Percentiles rank a stretch among this genome's conserved stretches.
These are phyloP conservation scores for Beris morrisii DNA, from an alignment of 2,888 invertebrate genomes.

Conservation along the genomic window DNA sequence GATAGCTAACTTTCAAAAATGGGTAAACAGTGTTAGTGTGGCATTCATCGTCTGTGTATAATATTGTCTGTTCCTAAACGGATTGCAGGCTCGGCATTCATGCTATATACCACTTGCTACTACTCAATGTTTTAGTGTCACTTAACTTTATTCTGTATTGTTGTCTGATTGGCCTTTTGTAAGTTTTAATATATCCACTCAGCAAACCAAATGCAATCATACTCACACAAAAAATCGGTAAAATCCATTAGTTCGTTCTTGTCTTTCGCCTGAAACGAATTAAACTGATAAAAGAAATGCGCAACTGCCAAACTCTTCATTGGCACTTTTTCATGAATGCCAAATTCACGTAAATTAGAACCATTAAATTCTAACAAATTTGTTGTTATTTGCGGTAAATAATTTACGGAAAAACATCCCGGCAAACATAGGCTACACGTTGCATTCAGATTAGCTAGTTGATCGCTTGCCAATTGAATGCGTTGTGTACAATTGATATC, in stretches of 20 bases:
- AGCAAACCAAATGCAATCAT: neutral
- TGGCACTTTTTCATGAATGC: conserved; percentile 41
- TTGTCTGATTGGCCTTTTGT: conserved; percentile 5
- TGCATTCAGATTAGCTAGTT: conserved; percentile 40
- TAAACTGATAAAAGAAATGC: conserved; percentile 73
- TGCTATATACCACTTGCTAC: too few relatives aligned
- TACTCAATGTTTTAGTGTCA: too few relatives aligned
- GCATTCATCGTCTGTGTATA: too few relatives aligned
- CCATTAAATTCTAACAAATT: conserved; percentile 37
- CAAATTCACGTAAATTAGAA: conserved; percentile 49
- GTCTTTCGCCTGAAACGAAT: conserved; percentile 69
- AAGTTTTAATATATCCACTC: too few relatives aligned
- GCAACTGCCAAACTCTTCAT: conserved; percentile 67
- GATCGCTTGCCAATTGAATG: conserved; percentile 48
- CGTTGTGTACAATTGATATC: conserved; percentile 57
- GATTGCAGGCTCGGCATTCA: too few relatives aligned
- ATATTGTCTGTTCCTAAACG: too few relatives aligned
- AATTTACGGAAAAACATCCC: conserved; percentile 75
- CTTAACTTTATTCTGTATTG: too few relatives aligned
- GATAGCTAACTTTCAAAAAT: too few relatives aligned
- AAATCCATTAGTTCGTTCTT: conserved; percentile 81
- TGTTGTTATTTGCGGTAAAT: conserved; percentile 47
- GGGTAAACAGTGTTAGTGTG: too few relatives aligned
- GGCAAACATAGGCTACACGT: conserved; percentile 64
- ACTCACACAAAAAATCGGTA: conserved; percentile 79